A percentile compares a stretch with the other conserved stretches of the same genome.
Evolutionary conservation across 2,888 invertebrate genomes (phyloP).

Genomic region (Pyrochroa serraticornis): DNA sequence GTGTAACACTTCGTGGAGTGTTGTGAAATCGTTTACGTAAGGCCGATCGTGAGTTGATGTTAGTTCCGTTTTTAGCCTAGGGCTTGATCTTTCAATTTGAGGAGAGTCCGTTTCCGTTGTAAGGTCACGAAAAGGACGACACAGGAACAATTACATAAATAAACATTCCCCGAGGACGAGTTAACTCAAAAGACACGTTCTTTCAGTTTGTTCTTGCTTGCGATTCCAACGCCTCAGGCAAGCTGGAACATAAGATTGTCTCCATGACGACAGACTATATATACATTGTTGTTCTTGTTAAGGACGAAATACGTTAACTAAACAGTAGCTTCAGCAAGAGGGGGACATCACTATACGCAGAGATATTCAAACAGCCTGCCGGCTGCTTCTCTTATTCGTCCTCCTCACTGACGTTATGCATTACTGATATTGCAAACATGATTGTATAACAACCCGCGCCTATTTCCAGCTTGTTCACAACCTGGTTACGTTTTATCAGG

Average conservation of each 20-base stretch:
- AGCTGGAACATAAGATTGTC: conserved; percentile 4
- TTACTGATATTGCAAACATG: conserved; percentile 23
- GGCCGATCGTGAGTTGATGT: too few species aligned
- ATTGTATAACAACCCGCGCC: conserved; percentile 1
- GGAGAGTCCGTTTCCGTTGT: too few species aligned
- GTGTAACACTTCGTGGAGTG: too few species aligned
- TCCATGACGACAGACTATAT: conserved; percentile 17
- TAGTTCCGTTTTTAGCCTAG: too few species aligned
- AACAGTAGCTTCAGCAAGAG: conserved; percentile 11
- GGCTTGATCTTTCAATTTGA: too few species aligned
- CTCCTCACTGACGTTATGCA: conserved; percentile 14
- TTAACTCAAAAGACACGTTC: neutral
- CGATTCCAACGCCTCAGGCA: neutral
- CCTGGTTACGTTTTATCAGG: conserved; percentile 6
- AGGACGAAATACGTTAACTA: conserved; percentile 23
- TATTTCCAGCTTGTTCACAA: conserved; percentile 8
- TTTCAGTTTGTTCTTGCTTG: neutral
- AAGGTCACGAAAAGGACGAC: neutral
- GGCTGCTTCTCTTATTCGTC: neutral
- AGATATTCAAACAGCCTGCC: conserved; percentile 10
- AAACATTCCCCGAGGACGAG: neutral
- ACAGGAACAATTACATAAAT: conserved; percentile 1
- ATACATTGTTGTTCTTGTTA: conserved; percentile 18
- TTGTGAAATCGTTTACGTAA: too few species aligned
- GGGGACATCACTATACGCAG: conserved; percentile 1